These are phyloP conservation scores for Drosophila stalkeri DNA, from an alignment of 2,888 invertebrate genomes.

Conservation along the genomic window DNA sequence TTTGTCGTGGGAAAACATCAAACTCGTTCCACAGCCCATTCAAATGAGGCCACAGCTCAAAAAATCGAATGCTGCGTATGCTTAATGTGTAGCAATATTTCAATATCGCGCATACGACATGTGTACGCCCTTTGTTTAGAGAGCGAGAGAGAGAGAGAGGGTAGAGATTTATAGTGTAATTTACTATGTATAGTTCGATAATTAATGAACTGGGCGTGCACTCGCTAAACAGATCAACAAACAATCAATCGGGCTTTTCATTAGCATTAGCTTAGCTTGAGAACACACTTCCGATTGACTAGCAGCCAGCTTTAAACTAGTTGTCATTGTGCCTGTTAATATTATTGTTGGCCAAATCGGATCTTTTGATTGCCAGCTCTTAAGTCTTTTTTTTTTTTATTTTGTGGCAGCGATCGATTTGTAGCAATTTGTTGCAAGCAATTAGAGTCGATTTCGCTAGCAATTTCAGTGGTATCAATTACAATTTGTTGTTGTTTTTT, in stretches of 20 bases:
- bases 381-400: constrained; percentile 7
- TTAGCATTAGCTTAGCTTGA: constrained; percentile 7
- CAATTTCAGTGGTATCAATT: constrained; percentile 31
- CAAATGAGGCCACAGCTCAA: constrained; percentile 24
- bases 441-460: constrained; percentile 32
- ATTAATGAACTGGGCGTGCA: constrained; percentile 32
- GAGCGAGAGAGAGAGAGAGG: not conserved
- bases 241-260: constrained; percentile 23
- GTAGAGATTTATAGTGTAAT: not conserved
- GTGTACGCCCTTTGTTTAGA: not conserved
- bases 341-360: constrained; percentile 22
- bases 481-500: constrained; percentile 1
- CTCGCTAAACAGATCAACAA: constrained; percentile 15
- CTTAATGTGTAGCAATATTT: constrained; percentile 24
- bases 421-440: constrained; percentile 48
- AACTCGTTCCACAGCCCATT: constrained; percentile 47
- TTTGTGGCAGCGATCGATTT: constrained; percentile 19
- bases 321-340: constrained; percentile 34
- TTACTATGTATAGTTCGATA: not conserved
- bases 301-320: constrained; percentile 6
- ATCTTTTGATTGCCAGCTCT: constrained; percentile 46
- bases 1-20: constrained; percentile 68
- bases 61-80: constrained; percentile 40
- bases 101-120: constrained; percentile 34
- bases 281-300: constrained; percentile 44